Conservation (phyloP, 2,888 invertebrate species). For the Priocnemis perturbator region DNA sequence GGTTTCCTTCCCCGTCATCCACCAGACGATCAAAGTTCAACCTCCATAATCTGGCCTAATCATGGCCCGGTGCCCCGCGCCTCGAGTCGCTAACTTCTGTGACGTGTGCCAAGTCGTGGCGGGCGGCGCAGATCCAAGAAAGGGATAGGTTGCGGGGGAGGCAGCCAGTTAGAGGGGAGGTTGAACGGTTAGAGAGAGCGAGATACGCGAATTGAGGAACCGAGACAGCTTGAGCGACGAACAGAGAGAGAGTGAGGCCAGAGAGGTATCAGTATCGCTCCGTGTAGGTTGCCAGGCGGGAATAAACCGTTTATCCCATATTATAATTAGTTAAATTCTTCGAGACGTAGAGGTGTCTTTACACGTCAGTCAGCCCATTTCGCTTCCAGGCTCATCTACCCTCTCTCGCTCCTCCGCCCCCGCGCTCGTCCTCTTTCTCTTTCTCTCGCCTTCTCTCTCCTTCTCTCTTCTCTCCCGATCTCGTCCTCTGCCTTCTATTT, state of each 20-base stretch:
- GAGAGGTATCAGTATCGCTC: slow-evolving; percentile 68
- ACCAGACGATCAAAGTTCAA: slow-evolving; percentile 62
- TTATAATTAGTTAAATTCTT: slow-evolving; percentile 75
- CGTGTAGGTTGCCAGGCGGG: slow-evolving; percentile 70
- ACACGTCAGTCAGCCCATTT: slow-evolving; percentile 74
- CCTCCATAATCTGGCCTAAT: slow-evolving; percentile 63
- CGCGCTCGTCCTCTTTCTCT: slow-evolving; percentile 40
- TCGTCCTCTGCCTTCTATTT: background rate
- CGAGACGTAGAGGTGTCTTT: slow-evolving; percentile 74
- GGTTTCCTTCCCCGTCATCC: slow-evolving; percentile 38
- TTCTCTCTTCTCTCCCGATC: slow-evolving; percentile 24
- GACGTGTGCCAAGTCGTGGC: slow-evolving; percentile 69
- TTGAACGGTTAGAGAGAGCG: slow-evolving; percentile 23
- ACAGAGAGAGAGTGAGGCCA: slow-evolving; percentile 44
- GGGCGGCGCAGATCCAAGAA: slow-evolving; percentile 53
- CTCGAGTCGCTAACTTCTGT: slow-evolving; percentile 68
- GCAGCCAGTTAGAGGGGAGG: background rate
- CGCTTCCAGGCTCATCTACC: slow-evolving; percentile 72
- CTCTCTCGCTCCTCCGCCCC: slow-evolving; percentile 37
- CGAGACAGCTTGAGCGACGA: slow-evolving; percentile 30
- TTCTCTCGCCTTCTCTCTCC: slow-evolving; percentile 44
- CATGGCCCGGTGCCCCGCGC: slow-evolving; percentile 57
- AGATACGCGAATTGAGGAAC: slow-evolving; percentile 27
- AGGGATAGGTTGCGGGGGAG: background rate
- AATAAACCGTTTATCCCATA: slow-evolving; percentile 74